Base-by-base conservation (phyloP, 2,113 vertebrate genomes). In the Corythoichthys intestinalis region DNA sequence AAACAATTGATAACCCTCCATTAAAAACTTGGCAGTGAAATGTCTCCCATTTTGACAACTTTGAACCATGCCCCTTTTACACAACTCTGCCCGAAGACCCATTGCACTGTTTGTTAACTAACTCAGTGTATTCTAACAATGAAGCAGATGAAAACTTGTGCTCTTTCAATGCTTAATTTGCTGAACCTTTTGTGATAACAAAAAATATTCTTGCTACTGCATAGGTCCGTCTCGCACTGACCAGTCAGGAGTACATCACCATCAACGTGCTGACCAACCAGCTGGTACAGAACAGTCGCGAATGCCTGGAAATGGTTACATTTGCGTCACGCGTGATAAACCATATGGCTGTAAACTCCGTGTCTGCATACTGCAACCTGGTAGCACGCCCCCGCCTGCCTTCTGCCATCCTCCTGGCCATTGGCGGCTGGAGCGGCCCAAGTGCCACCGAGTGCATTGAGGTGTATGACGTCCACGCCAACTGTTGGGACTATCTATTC, bases 321-420 rank as follows among this genome's bases (percentile, higher is more conserved):
- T 14, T 14, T 7, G 53, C 53, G 2, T 5, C 61, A 0, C 0
- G 15, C 17, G 44, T n/a, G 0, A 0, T 52, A 1, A 0, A 0
- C 2, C 8, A 4, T 4, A 49, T 64, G 6, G 1, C 4, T 0
- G 6, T 1, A 11, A 39, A 4, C 4, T 53, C 6, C 0, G 0
- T 12, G 1, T 0, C 2, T 4, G 4, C 12, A 0, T 6, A 67
- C 37, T 6, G 1, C 5, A 61, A 60, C 47, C 13, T 2, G 9
- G 0, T 70, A 0, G 20, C 15, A 15, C 73, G 75, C 2, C 80
- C 80, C 15, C 82, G 86, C 46, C 54, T 86, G 8, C 86, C 84
- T 8, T n/a, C 11, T 4, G 38, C 54, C n/a, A 0, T 88, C 57
- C 46, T 86, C 1, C 28, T 88, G 53, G 82, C 81, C 10, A 63